A percentile compares a stretch with the other conserved stretches of the same genome.
Evolutionary conservation across 2,797 vertebrate species (phyloP).

Genomic region (Falco berigora): DNA sequence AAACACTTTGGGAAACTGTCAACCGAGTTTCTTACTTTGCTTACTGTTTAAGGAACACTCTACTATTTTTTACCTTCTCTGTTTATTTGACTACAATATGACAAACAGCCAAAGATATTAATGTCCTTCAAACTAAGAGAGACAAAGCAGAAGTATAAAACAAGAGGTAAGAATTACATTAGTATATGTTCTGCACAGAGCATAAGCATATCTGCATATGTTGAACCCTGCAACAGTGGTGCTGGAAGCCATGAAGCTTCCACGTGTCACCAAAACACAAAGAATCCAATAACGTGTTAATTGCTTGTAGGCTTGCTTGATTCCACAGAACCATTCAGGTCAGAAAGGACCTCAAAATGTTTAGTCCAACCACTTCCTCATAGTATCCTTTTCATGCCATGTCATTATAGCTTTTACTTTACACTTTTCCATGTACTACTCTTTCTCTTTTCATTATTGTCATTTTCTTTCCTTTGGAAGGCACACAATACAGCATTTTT

Average conservation of each 20-base stretch:
- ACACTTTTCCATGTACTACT: not conserved
- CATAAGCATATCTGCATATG: not conserved
- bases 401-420: not conserved
- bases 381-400: not conserved
- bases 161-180: not conserved
- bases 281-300: not conserved
- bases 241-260: accelerated
- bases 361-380: not conserved
- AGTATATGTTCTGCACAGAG: not conserved
- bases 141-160: not conserved
- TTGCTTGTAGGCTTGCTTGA: not conserved
- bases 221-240: not conserved
- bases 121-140: not conserved
- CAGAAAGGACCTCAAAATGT: not conserved
- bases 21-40: not conserved
- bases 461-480: not conserved
- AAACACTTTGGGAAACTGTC: not conserved
- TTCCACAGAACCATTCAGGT: not conserved
- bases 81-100: not conserved
- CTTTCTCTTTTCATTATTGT: not conserved
- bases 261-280: not conserved
- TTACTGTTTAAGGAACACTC: not conserved
- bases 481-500: not conserved
- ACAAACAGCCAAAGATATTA: not conserved
- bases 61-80: not conserved